Percentiles rank a stretch among this genome's conserved stretches.
Evolutionary conservation across 2,888 invertebrate species (phyloP).

Genomic region (Melolontha melolontha): DNA sequence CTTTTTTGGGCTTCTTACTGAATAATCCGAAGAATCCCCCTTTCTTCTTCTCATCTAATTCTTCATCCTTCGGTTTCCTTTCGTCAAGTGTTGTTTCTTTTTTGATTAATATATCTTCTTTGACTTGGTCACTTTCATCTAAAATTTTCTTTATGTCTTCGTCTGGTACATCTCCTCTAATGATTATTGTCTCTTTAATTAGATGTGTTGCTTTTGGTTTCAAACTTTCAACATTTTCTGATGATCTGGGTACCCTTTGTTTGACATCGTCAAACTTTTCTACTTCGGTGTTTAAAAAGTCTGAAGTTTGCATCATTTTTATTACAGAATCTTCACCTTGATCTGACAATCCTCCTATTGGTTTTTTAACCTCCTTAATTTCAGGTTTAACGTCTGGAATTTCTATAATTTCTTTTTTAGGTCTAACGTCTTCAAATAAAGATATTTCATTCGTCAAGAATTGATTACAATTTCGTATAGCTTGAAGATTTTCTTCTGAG

Average conservation of each 20-base stretch:
- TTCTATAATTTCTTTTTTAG: slow-evolving; percentile 16
- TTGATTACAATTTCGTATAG: slow-evolving; percentile 40
- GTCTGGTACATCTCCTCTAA: slow-evolving; percentile 10
- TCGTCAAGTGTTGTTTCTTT: slow-evolving; percentile 48
- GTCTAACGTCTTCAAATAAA: slow-evolving; percentile 47
- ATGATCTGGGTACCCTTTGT: slow-evolving; percentile 16
- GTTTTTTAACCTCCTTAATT: slow-evolving; percentile 5
- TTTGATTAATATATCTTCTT: slow-evolving; percentile 45
- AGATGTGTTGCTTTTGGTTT: slow-evolving; percentile 9
- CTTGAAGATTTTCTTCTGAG: slow-evolving; percentile 25
- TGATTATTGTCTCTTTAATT: slow-evolving; percentile 9
- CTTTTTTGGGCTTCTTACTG: slow-evolving; percentile 51
- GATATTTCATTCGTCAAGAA: slow-evolving; percentile 48
- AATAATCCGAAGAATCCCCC: slow-evolving; percentile 52
- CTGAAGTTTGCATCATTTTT: slow-evolving; percentile 18
- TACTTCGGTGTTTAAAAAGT: slow-evolving; percentile 48
- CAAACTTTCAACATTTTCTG: background rate
- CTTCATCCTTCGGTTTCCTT: slow-evolving; percentile 44
- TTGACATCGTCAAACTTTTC: slow-evolving; percentile 46
- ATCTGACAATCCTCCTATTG: background rate
- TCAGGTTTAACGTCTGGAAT: background rate
- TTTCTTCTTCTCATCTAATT: slow-evolving; percentile 49
- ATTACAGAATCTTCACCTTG: slow-evolving; percentile 3
- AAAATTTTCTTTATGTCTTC: slow-evolving; percentile 14
- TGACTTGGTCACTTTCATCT: slow-evolving; percentile 53